Percentiles rank a stretch among this genome's conserved stretches.
Conservation (phyloP, 2,888 invertebrate species). For the Andrena marginata region DNA sequence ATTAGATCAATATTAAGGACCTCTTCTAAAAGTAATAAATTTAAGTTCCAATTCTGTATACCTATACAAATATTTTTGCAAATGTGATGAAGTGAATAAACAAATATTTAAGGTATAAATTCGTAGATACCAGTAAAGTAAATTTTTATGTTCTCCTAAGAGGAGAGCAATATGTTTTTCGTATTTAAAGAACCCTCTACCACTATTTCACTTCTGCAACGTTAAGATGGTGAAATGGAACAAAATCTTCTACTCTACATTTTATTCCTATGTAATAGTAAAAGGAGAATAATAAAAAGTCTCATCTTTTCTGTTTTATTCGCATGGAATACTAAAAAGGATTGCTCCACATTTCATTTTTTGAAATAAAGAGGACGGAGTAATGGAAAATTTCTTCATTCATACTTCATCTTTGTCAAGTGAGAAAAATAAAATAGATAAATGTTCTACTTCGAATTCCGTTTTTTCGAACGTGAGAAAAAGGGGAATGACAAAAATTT, state of each 20-base stretch:
- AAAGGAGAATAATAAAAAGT: constrained; percentile 21
- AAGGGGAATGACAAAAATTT: no score
- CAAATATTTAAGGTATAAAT: no score
- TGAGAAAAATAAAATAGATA: no score
- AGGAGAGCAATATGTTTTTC: neutral
- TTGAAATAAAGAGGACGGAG: neutral
- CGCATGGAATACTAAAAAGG: constrained; percentile 7
- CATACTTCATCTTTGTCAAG: no score
- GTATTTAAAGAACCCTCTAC: neutral
- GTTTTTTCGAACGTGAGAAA: no score
- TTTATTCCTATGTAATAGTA: constrained; percentile 22
- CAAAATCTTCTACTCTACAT: neutral
- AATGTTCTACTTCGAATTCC: no score
- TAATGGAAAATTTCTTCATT: neutral
- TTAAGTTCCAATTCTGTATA: no score
- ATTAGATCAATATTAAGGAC: no score
- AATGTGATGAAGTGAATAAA: no score
- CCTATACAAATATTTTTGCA: no score
- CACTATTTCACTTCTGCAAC: neutral
- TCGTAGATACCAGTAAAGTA: no score
- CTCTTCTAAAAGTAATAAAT: no score
- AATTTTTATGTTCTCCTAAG: neutral
- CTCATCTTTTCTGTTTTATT: constrained; percentile 15
- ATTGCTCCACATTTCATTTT: neutral
- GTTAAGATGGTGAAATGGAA: neutral